Evolutionary conservation across 2,113 vertebrate species (phyloP).

Genomic region (Elephas maximus): DNA sequence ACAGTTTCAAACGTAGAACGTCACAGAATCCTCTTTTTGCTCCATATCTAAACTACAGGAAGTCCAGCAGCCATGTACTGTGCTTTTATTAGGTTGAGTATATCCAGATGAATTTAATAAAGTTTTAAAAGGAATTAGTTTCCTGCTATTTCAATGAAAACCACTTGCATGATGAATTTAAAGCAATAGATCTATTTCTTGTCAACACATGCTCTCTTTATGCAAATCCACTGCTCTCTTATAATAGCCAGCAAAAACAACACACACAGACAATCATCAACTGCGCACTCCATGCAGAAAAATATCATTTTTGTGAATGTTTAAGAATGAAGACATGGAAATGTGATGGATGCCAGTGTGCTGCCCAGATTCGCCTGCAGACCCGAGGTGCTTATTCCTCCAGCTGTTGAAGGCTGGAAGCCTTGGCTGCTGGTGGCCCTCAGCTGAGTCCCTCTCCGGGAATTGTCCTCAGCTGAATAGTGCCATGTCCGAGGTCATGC

Average conservation of each 20-base stretch:
- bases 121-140: conserved; percentile 83
- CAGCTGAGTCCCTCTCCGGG: background rate
- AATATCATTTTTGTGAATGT: background rate
- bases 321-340: background rate
- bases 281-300: background rate
- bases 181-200: conserved; percentile 86
- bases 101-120: conserved; percentile 91
- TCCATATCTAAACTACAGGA: conserved; percentile 83
- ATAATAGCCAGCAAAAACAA: conserved; percentile 54
- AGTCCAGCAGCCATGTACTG: conserved; percentile 81
- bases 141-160: conserved; percentile 87
- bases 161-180: conserved; percentile 87
- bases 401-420: background rate
- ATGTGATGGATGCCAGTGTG: background rate
- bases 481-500: background rate
- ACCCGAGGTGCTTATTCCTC: background rate
- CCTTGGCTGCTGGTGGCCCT: background rate
- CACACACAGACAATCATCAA: background rate
- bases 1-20: conserved; percentile 63
- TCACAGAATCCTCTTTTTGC: conserved; percentile 79
- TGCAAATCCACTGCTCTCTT: conserved; percentile 79
- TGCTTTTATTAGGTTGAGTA: conserved; percentile 85
- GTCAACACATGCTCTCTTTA: conserved; percentile 80
- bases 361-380: background rate
- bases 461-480: background rate